Evolutionary conservation across 1,140 invertebrate genomes (phyloP).

Genomic region (Cheumatopsyche charites): DNA sequence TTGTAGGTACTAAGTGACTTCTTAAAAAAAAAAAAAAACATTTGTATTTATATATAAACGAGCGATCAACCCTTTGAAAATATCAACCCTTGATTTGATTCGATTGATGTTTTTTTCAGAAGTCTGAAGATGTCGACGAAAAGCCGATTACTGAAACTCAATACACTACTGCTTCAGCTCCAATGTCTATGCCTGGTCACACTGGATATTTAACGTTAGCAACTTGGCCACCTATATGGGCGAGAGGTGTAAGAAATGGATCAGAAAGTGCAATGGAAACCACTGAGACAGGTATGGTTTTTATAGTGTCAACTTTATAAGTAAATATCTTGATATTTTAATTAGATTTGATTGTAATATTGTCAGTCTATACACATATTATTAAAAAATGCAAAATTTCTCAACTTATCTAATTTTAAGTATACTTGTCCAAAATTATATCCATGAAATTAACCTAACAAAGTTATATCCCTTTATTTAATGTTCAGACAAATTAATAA

Average conservation of each 20-base stretch:
- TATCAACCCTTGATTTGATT: no score
- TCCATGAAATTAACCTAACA: no score
- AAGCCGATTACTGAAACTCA: constrained; percentile 59
- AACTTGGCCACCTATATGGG: constrained; percentile 71
- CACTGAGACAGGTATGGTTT: not conserved
- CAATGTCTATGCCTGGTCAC: constrained; percentile 80
- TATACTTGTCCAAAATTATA: no score
- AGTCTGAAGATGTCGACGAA: constrained; percentile 56
- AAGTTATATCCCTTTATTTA: no score
- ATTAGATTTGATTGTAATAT: not conserved
- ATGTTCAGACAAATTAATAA: no score
- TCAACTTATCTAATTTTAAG: no score
- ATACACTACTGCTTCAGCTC: constrained; percentile 72
- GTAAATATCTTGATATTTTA: not conserved
- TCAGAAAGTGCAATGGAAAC: not conserved
- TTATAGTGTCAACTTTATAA: no score
- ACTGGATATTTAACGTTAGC: constrained; percentile 95
- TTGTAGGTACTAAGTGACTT: no score
- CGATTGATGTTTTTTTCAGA: constrained; percentile 52
- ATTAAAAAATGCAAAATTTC: not conserved
- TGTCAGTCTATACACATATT: not conserved
- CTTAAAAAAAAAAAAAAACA: no score
- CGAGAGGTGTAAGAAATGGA: not conserved
- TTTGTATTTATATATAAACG: no score
- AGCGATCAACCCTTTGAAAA: no score